These are phyloP conservation scores for Catagonus wagneri DNA, from an alignment of 2,113 vertebrate species.

Conservation along the genomic window DNA sequence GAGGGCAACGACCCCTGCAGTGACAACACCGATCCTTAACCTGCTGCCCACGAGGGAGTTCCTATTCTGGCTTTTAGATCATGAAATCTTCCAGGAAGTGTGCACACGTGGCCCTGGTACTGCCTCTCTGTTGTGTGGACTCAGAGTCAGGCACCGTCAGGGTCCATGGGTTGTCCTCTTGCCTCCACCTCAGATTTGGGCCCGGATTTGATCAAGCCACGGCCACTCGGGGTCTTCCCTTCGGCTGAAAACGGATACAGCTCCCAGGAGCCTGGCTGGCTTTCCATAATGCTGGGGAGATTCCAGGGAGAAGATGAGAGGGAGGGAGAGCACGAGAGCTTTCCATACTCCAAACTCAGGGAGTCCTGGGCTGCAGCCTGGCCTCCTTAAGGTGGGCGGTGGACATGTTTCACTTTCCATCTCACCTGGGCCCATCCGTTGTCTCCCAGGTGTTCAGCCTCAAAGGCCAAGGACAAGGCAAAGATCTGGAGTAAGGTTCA, in stretches of 20 bases:
- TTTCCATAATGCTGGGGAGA: accelerated
- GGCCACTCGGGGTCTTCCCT: neutral
- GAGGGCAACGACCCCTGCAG: too few relatives aligned
- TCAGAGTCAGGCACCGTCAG: accelerated
- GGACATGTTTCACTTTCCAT: accelerated
- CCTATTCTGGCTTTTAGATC: accelerated
- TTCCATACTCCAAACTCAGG: accelerated
- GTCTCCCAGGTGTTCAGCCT: neutral
- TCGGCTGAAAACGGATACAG: accelerated
- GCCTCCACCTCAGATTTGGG: neutral
- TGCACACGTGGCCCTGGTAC: accelerated
- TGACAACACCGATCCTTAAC: too few relatives aligned
- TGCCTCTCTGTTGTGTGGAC: neutral
- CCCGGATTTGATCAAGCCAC: accelerated
- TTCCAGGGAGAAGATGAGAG: accelerated
- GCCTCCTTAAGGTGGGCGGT: accelerated
- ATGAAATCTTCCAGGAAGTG: neutral
- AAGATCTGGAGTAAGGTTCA: accelerated
- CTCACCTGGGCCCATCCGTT: neutral
- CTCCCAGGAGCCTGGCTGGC: accelerated
- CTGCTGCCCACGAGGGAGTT: too few relatives aligned
- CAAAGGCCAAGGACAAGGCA: neutral
- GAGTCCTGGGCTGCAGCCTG: accelerated
- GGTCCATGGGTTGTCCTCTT: accelerated
- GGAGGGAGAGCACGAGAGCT: accelerated